Evolutionary conservation across 2,888 invertebrate genomes (phyloP).

Genomic region (Eupithecia exiguata): DNA sequence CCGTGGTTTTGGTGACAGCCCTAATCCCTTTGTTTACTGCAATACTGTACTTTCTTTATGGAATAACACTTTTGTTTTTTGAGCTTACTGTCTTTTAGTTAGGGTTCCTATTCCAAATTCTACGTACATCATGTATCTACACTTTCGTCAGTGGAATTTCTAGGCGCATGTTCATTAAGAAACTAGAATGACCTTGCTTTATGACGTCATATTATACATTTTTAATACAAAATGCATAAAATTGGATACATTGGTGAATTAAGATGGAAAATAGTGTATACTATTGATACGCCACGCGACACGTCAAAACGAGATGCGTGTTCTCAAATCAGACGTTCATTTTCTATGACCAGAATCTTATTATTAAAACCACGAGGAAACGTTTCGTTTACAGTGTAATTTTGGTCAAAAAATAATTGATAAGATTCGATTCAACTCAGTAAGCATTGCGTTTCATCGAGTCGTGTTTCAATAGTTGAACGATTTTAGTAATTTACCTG

Average conservation of each 20-base stretch:
- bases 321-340: no score
- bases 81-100: neutral
- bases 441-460: no score
- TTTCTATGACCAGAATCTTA: no score
- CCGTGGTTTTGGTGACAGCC: constrained; percentile 57
- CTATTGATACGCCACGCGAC: no score
- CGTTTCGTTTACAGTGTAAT: no score
- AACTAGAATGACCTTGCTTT: neutral
- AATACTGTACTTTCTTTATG: constrained; percentile 21
- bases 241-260: neutral
- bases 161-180: neutral
- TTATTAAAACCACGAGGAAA: no score
- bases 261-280: no score
- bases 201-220: neutral
- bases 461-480: no score
- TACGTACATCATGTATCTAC: neutral
- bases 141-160: neutral
- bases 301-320: no score
- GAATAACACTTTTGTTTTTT: constrained; percentile 1
- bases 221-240: neutral
- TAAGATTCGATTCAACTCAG: no score
- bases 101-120: neutral
- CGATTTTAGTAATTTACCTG: no score
- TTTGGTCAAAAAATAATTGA: no score
- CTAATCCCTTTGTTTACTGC: constrained; percentile 59